Percentiles rank a stretch among this genome's conserved stretches.
phyloP scores from a whole-genome alignment of 2,888 invertebrate genomes.

The Seira sanloemensis region DNA sequence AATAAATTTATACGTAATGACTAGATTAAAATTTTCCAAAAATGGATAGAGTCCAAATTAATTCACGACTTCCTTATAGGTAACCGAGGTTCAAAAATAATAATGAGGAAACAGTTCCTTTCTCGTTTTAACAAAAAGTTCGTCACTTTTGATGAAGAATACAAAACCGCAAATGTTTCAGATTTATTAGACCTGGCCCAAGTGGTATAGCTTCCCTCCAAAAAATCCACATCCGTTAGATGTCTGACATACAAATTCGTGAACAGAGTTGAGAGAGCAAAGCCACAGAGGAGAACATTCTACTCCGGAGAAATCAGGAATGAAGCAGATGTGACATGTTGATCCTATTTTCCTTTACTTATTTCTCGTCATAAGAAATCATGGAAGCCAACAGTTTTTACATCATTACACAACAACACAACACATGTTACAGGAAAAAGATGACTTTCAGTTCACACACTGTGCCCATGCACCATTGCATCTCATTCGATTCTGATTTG shows the following conservation, averaged over 20 bases:
- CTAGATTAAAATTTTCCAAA: neutral
- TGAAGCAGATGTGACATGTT: neutral
- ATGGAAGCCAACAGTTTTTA: neutral
- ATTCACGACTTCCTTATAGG: neutral
- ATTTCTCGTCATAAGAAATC: neutral
- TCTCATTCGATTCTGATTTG: neutral
- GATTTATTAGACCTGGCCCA: neutral
- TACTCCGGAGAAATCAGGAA: neutral
- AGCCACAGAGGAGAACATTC: neutral
- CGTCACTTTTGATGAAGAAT: neutral
- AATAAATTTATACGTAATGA: neutral
- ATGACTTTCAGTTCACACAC: neutral
- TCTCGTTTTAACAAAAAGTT: neutral
- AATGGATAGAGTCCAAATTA: neutral
- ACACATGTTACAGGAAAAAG: neutral
- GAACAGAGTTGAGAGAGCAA: too few relatives aligned
- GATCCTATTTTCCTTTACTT: neutral
- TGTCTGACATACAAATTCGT: neutral
- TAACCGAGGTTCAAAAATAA: neutral
- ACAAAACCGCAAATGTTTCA: neutral
- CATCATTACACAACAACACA: neutral
- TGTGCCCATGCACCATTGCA: neutral
- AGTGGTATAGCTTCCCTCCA: neutral
- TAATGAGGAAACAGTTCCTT: neutral
- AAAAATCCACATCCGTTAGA: neutral